phyloP scores from a whole-genome alignment of 2,888 invertebrate species.

The Dendrolimus houi region DNA sequence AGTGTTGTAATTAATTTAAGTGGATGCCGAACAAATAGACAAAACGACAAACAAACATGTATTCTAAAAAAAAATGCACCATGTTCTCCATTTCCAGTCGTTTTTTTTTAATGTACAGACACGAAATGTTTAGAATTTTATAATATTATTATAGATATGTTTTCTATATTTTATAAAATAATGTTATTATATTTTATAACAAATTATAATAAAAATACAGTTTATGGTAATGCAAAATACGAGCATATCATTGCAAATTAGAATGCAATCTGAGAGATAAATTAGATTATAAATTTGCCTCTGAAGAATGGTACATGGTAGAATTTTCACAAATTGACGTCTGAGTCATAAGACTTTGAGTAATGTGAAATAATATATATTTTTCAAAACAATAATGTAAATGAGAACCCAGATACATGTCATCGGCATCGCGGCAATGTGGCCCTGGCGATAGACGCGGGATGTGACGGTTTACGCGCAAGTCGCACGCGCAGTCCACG shows the following conservation, averaged over 20 bases:
- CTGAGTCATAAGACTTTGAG: slow-evolving; percentile 24
- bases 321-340: slow-evolving; percentile 10
- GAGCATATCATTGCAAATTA: too few relatives aligned
- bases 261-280: neutral
- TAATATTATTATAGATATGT: too few relatives aligned
- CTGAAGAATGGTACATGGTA: slow-evolving; percentile 6
- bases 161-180: too few relatives aligned
- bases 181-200: too few relatives aligned
- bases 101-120: too few relatives aligned
- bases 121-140: too few relatives aligned
- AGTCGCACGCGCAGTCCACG: slow-evolving; percentile 55
- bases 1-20: too few relatives aligned
- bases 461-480: slow-evolving; percentile 36
- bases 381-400: slow-evolving; percentile 1
- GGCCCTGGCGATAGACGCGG: slow-evolving; percentile 29
- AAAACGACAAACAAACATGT: too few relatives aligned
- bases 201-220: slow-evolving; percentile 3
- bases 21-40: too few relatives aligned
- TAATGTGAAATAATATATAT: slow-evolving; percentile 17
- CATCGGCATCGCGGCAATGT: slow-evolving; percentile 34
- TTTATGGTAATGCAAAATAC: neutral
- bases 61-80: too few relatives aligned
- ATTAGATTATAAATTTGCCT: neutral
- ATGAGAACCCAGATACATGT: slow-evolving; percentile 34
- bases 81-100: too few relatives aligned